Evolutionary conservation across 2,888 invertebrate species (phyloP), one percentile per base, ranked within the genome.

Genomic region (Hololepta plana): DNA sequence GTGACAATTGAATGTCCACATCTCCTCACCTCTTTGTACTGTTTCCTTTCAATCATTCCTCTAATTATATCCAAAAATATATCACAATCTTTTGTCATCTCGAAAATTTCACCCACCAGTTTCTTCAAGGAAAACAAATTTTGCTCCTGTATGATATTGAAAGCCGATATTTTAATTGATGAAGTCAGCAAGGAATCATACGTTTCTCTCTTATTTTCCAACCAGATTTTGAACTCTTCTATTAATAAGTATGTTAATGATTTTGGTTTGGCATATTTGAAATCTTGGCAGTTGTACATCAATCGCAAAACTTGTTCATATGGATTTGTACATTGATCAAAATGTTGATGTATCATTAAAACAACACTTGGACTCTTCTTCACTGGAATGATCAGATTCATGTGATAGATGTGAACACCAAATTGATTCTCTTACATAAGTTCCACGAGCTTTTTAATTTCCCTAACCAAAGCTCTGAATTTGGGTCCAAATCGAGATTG

Each of bases 131-230:
- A 51, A 32, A 64, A 56, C 42, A 71, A 65, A 34, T 70, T 71
- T 41, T 80, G 77, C 34, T 63, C 67, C 35, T 60, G 64, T 8
- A 77, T 65, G 39, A 80, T 61, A 45, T 67, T 67, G 53, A 80
- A 81, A 27, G 76, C 75, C 35, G 72, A 69, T 42, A 72, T 50
- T 53, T 80, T 79, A 15, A 77, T 45, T 33, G 67, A 52, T 41
- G 38, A 47, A 29, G 49, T 60, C 41, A 64, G 55, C 44, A 51
- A 51, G 35, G 59, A 57, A 37, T 51, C 57, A 37, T 60, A 59
- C 23, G 43, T 44, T 35, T 42, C 49, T 41, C 48, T 48, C 23
- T 44, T 44, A 35, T 42, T 50, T 42, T 48, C 47, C 44, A 46
- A 43, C 53, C 67, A 65, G 34, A 58, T 60, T 33, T 60, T 53